These are phyloP conservation scores for Neocrepidodera transversa DNA, from an alignment of 2,888 invertebrate genomes.

Conservation along the genomic window DNA sequence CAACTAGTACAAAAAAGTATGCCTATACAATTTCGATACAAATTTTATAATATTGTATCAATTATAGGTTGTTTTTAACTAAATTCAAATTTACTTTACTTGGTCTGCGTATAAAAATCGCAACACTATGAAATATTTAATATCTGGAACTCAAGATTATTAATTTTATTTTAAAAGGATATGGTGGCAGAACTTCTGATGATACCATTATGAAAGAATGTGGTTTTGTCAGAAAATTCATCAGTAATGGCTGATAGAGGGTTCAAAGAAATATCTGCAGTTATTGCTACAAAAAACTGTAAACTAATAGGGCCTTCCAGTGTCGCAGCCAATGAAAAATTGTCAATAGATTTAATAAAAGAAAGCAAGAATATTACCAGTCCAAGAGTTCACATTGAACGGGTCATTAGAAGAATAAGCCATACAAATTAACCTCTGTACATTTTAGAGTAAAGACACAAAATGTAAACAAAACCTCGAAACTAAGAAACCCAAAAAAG, in stretches of 20 bases:
- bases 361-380: constrained; percentile 45
- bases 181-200: constrained; percentile 12
- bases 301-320: constrained; percentile 40
- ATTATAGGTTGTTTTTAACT: constrained; percentile 6
- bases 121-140: constrained; percentile 21
- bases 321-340: constrained; percentile 32
- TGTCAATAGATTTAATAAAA: constrained; percentile 37
- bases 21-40: not conserved
- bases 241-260: constrained; percentile 23
- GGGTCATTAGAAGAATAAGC: constrained; percentile 46
- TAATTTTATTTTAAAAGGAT: constrained; percentile 22
- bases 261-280: constrained; percentile 7
- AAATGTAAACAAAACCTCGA: too few relatives aligned
- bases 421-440: constrained; percentile 40
- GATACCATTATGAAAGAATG: constrained; percentile 6
- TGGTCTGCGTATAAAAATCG: constrained; percentile 22
- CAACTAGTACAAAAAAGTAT: too few relatives aligned
- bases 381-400: too few relatives aligned
- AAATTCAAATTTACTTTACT: not conserved
- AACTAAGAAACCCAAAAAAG: too few relatives aligned
- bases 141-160: constrained; percentile 21
- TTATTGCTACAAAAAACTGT: constrained; percentile 9
- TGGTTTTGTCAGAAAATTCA: not conserved
- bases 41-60: not conserved
- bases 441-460: constrained; percentile 41